These are phyloP conservation scores for Sylvilagus bachmani DNA, from an alignment of 2,113 vertebrate species.

Conservation along the genomic window DNA sequence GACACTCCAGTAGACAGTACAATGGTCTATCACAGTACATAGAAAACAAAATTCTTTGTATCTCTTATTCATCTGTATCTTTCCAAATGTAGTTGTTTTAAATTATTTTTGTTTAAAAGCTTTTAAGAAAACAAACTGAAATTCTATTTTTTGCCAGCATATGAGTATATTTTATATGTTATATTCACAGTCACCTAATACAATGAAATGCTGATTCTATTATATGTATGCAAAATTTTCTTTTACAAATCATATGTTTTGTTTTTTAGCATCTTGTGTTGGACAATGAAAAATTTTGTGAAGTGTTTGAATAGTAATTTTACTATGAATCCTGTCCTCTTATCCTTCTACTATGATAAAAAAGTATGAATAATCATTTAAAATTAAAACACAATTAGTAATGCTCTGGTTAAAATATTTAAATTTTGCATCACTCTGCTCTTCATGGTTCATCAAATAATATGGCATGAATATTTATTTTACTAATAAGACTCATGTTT, in stretches of 20 bases:
- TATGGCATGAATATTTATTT: slow-evolving; percentile 64
- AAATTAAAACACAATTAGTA: neutral
- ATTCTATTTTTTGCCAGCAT: neutral
- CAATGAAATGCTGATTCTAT: neutral
- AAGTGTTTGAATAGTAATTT: neutral
- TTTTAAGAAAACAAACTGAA: neutral
- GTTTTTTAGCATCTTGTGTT: neutral
- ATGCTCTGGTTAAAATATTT: neutral
- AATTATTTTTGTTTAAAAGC: neutral
- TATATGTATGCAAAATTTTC: neutral
- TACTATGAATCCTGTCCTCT: neutral
- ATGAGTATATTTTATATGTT: neutral
- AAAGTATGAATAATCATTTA: neutral
- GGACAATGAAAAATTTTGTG: neutral
- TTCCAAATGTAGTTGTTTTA: neutral
- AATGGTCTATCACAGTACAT: neutral
- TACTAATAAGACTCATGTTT: slow-evolving; percentile 44
- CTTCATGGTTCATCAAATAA: slow-evolving; percentile 32
- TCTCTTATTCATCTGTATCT: neutral
- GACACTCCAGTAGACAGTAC: neutral
- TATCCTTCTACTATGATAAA: neutral
- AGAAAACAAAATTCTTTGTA: neutral
- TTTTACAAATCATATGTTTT: neutral
- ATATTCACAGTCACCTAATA: neutral
- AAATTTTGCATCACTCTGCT: slow-evolving; percentile 22